Percentiles rank a stretch among this genome's conserved stretches.
Evolutionary conservation across 2,888 invertebrate species (phyloP).

Genomic region (Sinotaia quadrata): DNA sequence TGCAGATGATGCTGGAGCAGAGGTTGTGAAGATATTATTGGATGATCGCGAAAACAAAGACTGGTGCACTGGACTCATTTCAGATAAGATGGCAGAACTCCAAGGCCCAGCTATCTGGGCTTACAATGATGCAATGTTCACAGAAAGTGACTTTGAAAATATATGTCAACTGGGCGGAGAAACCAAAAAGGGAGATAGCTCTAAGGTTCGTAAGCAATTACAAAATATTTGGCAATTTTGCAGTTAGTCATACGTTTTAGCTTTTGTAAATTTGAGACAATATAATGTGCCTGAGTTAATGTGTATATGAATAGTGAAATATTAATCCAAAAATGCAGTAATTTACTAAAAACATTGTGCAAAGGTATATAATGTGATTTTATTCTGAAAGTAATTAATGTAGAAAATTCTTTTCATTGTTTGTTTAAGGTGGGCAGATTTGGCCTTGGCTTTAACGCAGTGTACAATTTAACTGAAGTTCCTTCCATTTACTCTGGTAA

Average conservation of each 20-base stretch:
- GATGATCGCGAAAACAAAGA: slow-evolving; percentile 60
- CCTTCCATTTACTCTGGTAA: slow-evolving; percentile 14
- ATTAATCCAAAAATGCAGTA: too few relatives aligned
- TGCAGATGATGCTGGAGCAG: slow-evolving; percentile 64
- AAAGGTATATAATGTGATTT: too few relatives aligned
- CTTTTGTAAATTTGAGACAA: too few relatives aligned
- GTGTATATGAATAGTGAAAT: too few relatives aligned
- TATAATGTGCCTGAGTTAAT: too few relatives aligned
- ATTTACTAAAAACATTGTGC: too few relatives aligned
- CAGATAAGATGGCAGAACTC: slow-evolving; percentile 59
- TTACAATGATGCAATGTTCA: slow-evolving; percentile 65
- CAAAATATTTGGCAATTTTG: too few relatives aligned
- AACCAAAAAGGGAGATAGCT: slow-evolving; percentile 55
- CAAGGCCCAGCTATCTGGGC: slow-evolving; percentile 70
- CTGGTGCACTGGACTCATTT: slow-evolving; percentile 49
- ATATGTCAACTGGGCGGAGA: slow-evolving; percentile 66
- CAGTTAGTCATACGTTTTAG: too few relatives aligned
- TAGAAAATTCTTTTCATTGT: too few relatives aligned
- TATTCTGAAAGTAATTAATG: too few relatives aligned
- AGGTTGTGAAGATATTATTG: slow-evolving; percentile 51
- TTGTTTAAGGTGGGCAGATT: slow-evolving; percentile 19
- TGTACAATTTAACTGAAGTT: slow-evolving; percentile 18
- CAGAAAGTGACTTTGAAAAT: slow-evolving; percentile 65
- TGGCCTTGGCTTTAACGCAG: slow-evolving; percentile 20
- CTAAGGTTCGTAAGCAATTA: slow-evolving; percentile 27